A percentile compares a stretch with the other conserved stretches of the same genome.
These are phyloP conservation scores for Odocoileus hemionus DNA, from an alignment of 2,113 vertebrate genomes.

Conservation along the genomic window DNA sequence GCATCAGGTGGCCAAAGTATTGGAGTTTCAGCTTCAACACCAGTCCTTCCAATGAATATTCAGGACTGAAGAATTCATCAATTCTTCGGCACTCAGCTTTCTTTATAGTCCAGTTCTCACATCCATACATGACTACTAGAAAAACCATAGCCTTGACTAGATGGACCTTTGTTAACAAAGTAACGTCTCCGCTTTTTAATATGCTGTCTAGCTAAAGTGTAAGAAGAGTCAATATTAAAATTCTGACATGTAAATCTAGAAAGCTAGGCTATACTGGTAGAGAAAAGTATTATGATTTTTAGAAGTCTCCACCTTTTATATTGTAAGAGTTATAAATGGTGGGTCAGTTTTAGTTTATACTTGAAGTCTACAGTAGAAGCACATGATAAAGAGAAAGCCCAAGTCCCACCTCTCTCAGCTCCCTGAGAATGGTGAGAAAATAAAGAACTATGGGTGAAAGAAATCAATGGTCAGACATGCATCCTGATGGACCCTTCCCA, in stretches of 20 bases:
- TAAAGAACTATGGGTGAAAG: not conserved
- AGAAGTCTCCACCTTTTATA: not conserved
- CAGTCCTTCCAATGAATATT: not conserved
- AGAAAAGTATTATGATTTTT: not conserved
- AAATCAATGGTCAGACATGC: not conserved
- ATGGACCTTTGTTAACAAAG: not conserved
- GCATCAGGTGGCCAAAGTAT: not conserved
- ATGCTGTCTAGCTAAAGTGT: not conserved
- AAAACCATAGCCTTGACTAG: not conserved
- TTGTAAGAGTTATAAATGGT: not conserved
- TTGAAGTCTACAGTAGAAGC: not conserved
- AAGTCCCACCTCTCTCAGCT: not conserved
- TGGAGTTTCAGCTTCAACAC: not conserved
- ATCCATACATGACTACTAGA: not conserved
- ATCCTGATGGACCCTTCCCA: not conserved
- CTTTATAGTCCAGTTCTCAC: not conserved
- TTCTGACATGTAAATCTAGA: not conserved
- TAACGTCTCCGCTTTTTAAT: not conserved
- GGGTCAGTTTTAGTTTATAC: not conserved
- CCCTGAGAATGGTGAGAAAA: not conserved
- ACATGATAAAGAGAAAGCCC: not conserved
- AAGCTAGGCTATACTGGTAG: not conserved
- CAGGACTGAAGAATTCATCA: not conserved
- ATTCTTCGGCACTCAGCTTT: rapidly evolving
- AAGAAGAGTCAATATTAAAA: not conserved